Base-by-base conservation (phyloP, 2,888 invertebrate genomes). In the Tiphia femorata region DNA sequence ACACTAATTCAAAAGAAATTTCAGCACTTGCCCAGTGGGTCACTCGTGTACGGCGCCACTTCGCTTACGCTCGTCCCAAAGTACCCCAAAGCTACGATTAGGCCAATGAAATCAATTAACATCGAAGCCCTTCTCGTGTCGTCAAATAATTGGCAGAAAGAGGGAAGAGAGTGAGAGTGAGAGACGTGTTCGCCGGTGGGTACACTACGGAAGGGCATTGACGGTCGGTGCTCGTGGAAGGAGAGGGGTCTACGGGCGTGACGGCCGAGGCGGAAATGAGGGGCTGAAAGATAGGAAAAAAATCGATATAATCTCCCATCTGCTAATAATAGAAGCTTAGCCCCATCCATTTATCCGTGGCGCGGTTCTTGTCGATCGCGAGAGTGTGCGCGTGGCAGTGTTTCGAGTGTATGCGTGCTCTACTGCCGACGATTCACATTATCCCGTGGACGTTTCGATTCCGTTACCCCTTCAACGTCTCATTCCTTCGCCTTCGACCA, bases 231-330 rank as follows among this genome's bases (percentile, higher is more conserved):
- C 52, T 38, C 37, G 52, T 49, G 47, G 44, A 56, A 27, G 51
- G 58, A 38, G 52, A 51, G 58, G 43, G 14, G 55, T n/a, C n/a
- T n/a, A n/a, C n/a, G 67, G 64, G 43, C 19, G 52, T 41, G 49
- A 33, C 50, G 40, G 41, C 41, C 33, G 47, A 58, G 44, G 41
- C 41, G 52, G 51, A 49, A 48, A 57, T 37, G 52, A 60, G 42
- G 53, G 58, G 42, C 43, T 25, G 46, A 38, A 25, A 53, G 61
- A 63, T 51, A 59, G 48, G 49, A 52, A 33, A 75, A 79, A 80
- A 79, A 81, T 81, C 81, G 79, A 80, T 81, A 77, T 76, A 81
- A 81, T 81, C 79, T 79, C 72, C 75, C 79, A 79, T 81, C 79
- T 79, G 79, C 79, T 81, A 80, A 81, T 81, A 81, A 81, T 75